These are phyloP conservation scores for Danio choprae DNA, from an alignment of 2,797 vertebrate species.

Conservation along the genomic window DNA sequence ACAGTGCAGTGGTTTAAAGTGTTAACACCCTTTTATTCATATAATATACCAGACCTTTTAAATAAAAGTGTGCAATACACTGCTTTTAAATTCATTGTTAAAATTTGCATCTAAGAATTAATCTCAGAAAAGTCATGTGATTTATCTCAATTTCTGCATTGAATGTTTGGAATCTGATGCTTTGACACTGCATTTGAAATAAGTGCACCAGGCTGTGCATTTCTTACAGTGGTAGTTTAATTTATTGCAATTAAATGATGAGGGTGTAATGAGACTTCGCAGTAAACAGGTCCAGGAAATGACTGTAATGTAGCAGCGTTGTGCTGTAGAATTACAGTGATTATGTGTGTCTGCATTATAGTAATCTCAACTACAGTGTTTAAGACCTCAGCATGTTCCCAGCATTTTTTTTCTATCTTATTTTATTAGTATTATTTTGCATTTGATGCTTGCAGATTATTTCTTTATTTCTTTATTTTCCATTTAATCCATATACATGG, in stretches of 20 bases:
- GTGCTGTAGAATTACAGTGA: constrained; percentile 12
- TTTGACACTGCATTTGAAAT: background rate
- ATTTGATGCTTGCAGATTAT: background rate
- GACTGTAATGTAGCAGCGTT: constrained; percentile 3
- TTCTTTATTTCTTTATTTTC: background rate
- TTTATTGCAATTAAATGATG: constrained; percentile 24
- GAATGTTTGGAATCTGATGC: background rate
- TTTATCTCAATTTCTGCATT: background rate
- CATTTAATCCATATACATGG: too few species aligned
- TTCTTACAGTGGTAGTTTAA: constrained; percentile 1
- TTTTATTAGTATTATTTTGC: too few species aligned
- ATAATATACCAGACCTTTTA: too few species aligned
- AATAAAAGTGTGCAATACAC: too few species aligned
- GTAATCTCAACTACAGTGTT: constrained; percentile 11
- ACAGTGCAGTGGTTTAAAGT: too few species aligned
- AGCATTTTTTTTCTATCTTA: background rate
- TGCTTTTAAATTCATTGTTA: too few species aligned
- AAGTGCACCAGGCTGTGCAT: background rate
- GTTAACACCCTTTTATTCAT: too few species aligned
- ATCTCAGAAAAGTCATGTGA: too few species aligned
- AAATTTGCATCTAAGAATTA: too few species aligned
- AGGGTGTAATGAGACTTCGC: background rate
- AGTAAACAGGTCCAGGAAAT: constrained; percentile 1
- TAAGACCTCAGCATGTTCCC: constrained; percentile 14
- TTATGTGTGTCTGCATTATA: constrained; percentile 16